Evolutionary conservation across 2,797 vertebrate species (phyloP), one percentile per base, ranked within the genome.

Genomic region (Acrossocheilus fasciatus): DNA sequence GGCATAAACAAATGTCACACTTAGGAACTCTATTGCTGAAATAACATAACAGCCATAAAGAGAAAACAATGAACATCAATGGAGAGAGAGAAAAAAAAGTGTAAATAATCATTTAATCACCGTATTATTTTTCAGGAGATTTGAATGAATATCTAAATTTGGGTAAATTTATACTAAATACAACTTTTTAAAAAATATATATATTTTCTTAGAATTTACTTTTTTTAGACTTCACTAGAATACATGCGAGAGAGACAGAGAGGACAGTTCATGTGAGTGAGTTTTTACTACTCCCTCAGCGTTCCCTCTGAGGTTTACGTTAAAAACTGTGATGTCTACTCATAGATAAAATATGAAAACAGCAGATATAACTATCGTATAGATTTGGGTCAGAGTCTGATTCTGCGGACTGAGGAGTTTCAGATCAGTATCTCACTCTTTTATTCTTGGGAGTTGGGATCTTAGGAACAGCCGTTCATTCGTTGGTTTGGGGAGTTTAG

Each of bases 1-100:
- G 15, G 14, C 14, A 70, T 50, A 68, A 18, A 78, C 75, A 43
- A 82, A 73, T 82, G 36, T 59, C 68, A 72, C 34, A 72, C 26
- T 45, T 6, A 43, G 9, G 23, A 79, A 62, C 3, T 78, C 76
- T 79, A 4, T 78, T 23, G 36, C 66, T 66, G 4, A 39, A 75
- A 52, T 39, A 83, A 41, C 36, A 26, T 47, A 9, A 74, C 0
- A 30, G n/a, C 39, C 12, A 74, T 39, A 10, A 10, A 11, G 43
- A 45, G 43, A 45, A 9, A 45, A 45, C 43, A 45, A 45, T 45
- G 10, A 2, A 45, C 9, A 45, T 43, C 43, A 43, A 43, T 43
- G 43, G 43, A 43, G 43, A 41, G 39, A 41, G 39, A 6, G 6
- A 39, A 39, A 41, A 43, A 43, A 10, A 45, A 45, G 2, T 11